These are phyloP conservation scores for Melinopterus prodromus DNA, from an alignment of 2,888 invertebrate species.

Conservation along the genomic window DNA sequence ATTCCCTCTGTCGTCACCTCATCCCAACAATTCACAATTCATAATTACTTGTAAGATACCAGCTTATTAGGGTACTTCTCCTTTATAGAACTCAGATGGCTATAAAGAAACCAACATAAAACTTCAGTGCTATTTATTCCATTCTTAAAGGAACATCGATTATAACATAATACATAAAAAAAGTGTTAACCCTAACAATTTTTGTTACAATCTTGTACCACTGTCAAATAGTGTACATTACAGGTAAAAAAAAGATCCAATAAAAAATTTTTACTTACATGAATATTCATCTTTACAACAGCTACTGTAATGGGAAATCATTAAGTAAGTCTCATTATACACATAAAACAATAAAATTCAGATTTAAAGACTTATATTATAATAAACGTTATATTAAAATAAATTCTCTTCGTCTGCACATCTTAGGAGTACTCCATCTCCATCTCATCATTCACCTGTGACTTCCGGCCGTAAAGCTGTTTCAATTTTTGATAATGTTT, in stretches of 20 bases:
- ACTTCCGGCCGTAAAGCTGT: slow-evolving; percentile 68
- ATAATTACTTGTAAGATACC: no score
- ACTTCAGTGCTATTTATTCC: slow-evolving; percentile 4
- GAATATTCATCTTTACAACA: not conserved
- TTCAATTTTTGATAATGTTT: slow-evolving; percentile 79
- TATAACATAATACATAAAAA: not conserved
- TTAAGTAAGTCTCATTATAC: not conserved
- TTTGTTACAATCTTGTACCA: not conserved
- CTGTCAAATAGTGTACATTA: not conserved
- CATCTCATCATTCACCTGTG: slow-evolving; percentile 67
- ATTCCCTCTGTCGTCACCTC: no score
- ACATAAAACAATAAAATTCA: not conserved
- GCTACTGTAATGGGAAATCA: not conserved
- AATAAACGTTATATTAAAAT: not conserved
- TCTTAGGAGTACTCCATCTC: slow-evolving; percentile 57
- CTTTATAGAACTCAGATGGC: no score
- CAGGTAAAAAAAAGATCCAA: not conserved
- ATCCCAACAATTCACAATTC: no score
- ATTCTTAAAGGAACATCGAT: not conserved
- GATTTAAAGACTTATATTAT: not conserved
- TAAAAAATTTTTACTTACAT: not conserved
- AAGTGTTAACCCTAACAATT: not conserved
- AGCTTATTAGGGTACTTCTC: no score
- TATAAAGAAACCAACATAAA: not conserved
- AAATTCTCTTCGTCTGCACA: not conserved